phyloP scores from a whole-genome alignment of 2,113 vertebrate species.

The Microcebus lehilahytsara region DNA sequence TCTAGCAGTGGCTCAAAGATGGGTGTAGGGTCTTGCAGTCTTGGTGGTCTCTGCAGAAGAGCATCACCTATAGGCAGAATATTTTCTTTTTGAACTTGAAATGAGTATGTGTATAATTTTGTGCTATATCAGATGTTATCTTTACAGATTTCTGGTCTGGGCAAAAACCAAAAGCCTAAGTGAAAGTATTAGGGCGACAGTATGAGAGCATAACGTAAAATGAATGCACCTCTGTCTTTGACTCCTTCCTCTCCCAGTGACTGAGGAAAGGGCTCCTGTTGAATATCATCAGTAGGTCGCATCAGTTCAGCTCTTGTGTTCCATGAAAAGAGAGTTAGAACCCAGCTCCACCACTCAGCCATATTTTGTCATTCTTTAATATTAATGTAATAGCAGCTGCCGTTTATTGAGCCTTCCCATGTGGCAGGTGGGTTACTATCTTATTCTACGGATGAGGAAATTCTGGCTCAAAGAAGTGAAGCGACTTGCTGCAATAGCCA shows the following conservation, averaged over 20 bases:
- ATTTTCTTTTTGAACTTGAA: not conserved
- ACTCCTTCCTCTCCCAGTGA: not conserved
- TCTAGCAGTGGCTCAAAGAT: not conserved
- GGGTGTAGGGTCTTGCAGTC: not conserved
- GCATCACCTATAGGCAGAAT: not conserved
- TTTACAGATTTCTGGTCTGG: not conserved
- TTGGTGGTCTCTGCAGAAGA: not conserved
- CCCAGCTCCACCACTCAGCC: accelerated
- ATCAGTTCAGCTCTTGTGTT: too few species aligned
- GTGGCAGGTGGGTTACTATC: not conserved
- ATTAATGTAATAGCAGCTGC: not conserved
- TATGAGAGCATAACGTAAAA: not conserved
- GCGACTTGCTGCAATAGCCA: not conserved
- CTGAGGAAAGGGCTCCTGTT: not conserved
- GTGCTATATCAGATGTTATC: not conserved
- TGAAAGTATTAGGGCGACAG: not conserved
- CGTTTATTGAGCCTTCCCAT: not conserved
- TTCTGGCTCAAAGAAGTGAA: not conserved
- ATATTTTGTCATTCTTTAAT: not conserved
- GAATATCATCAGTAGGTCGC: too few species aligned
- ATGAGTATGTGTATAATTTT: not conserved
- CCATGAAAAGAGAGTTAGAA: not conserved
- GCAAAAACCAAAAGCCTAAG: not conserved
- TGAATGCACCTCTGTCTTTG: not conserved
- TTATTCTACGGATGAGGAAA: not conserved